These are phyloP conservation scores for Ornithoptera alexandrae DNA, from an alignment of 2,888 invertebrate species.

Conservation along the genomic window DNA sequence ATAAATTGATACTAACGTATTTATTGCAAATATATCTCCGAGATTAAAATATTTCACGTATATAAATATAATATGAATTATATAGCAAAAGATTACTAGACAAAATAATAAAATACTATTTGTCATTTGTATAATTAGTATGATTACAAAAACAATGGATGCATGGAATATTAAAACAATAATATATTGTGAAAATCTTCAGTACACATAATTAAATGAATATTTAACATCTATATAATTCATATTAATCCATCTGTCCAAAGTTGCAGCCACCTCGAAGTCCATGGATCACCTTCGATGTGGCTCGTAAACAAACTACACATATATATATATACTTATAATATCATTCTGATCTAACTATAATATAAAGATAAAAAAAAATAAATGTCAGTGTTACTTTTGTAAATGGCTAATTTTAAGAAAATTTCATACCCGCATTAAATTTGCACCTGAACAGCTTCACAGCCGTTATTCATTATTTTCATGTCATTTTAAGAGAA, in stretches of 20 bases:
- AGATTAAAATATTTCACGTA: slow-evolving; percentile 16
- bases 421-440: slow-evolving; percentile 14
- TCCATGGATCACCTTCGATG: slow-evolving; percentile 1
- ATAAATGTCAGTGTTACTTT: slow-evolving; percentile 1
- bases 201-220: background rate
- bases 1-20: slow-evolving; percentile 36
- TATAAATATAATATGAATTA: slow-evolving; percentile 30
- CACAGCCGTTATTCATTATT: slow-evolving; percentile 30
- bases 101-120: background rate
- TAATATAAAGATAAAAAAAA: slow-evolving; percentile 2
- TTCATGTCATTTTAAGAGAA: slow-evolving; percentile 23
- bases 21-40: slow-evolving; percentile 36
- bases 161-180: too few relatives aligned
- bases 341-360: slow-evolving; percentile 6
- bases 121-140: background rate
- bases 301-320: slow-evolving; percentile 16
- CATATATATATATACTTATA: slow-evolving; percentile 3
- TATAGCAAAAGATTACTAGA: background rate
- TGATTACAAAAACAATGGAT: background rate
- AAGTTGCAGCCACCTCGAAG: slow-evolving; percentile 15
- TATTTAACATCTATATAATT: slow-evolving; percentile 6
- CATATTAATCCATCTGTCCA: slow-evolving; percentile 10
- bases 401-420: slow-evolving; percentile 13
- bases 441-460: slow-evolving; percentile 29
- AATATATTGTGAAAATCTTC: too few relatives aligned